Base-by-base conservation (phyloP, 2,797 vertebrate species). In the Xiphophorus birchmanni region DNA sequence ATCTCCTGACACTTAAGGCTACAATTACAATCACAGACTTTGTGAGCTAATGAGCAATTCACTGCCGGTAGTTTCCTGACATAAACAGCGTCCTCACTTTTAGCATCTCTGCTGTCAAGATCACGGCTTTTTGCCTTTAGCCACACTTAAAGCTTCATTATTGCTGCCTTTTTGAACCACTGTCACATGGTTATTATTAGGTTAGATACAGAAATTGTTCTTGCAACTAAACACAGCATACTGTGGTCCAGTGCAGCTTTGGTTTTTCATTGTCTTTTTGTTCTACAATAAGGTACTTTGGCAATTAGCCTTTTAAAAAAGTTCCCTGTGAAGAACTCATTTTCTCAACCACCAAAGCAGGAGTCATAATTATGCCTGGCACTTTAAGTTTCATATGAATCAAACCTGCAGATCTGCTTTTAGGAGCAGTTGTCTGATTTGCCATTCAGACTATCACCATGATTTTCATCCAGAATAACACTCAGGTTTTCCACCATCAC, bases 31-130 rank as follows among this genome's bases (percentile, higher is more conserved):
- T 83, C 81, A 50, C 76, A 82, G 83, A 86, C 82, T 86, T 90
- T 80, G 65, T 78, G 82, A 47, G 76, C 88, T 90, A 90, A 93
- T 86, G 87, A 93, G 90, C 78, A 56, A 85, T 89, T 90, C 77
- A 78, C 82, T 84, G 73, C 82, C 50, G 54, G 76, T 81, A 63
- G 75, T 73, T 84, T 82, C 73, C 82, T 80, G 81, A 81, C 84
- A 87, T 63, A 77, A 85, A 88, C 67, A 83, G 78, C 42, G 54
- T 80, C 71, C 80, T 82, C 1, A 47, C 78, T 80, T 73, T 45
- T 23, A 37, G 63, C 37, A 40, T 65, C 58, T 79, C 60, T n/a
- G 13, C 80, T 82, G 73, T 73, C 17, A 12, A 52, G 47, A 63
- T 74, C 65, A 32, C 7, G 35, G 60, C 42, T 63, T 86, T 37